Evolutionary conservation across 1,140 invertebrate species (phyloP), one percentile per base, ranked within the genome.

Genomic region (Thaumatotibia leucotreta): DNA sequence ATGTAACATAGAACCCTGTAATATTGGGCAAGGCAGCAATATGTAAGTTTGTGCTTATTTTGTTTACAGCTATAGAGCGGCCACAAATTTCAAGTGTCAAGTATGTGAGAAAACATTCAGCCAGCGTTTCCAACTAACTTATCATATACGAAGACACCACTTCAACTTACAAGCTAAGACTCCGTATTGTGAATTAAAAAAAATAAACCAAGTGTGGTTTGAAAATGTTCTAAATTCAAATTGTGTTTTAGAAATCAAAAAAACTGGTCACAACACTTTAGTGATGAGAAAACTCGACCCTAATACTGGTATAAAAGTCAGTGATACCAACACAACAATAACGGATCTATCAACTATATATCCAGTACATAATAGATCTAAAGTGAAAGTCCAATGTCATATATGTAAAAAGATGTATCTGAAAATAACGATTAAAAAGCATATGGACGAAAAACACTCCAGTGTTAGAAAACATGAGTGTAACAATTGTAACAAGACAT

Each of bases 141-240:
- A 72, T 20, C 84, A 87, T 27, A 77, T 84, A 10, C 65, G 84
- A 0, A 65, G 54, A 5, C 11, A 61, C 0, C 83, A 87, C 33
- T 87, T 76, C 52, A 84, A 86, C 32, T 27, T 83, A 0, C 65
- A 66, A 17, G 29, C 72, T 0, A 72, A 69, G 31, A 33, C 64
- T 17, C 69, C 74, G 0, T 68, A 67, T 5, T 63, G 67, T 4
- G 66, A 78, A 4, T 35, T 67, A 1, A 78, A 78, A 61, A 70
- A 77, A 31, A 65, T 85, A 2, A 77, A 84, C 54, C 75, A 83
- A 20, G 69, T 79, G 0, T 88, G 85, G 85, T 76, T 77, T n/a
- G 85, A 88, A 23, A 78, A 69, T 32, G 82, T 86, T 0, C 17
- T 66, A 14, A 82, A 88, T 61, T 69, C 74, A 0, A 73, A 83